A percentile compares a stretch with the other conserved stretches of the same genome.
Evolutionary conservation across 1,140 invertebrate genomes (phyloP).

Genomic region (Xylocopa sonorina): DNA sequence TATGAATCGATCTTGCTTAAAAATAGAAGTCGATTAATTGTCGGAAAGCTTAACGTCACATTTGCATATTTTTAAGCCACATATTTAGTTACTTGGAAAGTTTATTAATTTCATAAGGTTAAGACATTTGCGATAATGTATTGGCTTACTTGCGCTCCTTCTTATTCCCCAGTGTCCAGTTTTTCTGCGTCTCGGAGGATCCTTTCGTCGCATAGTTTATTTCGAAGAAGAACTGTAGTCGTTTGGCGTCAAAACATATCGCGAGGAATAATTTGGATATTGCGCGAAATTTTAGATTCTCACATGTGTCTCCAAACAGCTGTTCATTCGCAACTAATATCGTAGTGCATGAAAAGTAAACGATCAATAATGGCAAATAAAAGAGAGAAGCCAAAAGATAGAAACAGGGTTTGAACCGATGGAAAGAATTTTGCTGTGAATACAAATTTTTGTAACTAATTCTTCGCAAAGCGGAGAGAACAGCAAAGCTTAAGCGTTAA

Average conservation of each 20-base stretch:
- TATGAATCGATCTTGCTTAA: not conserved
- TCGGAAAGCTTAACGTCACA: too few species aligned
- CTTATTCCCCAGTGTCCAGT: not conserved
- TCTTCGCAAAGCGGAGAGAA: too few species aligned
- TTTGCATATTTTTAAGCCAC: not conserved
- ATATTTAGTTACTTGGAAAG: not conserved
- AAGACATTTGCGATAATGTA: too few species aligned
- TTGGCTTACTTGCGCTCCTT: slow-evolving; percentile 5
- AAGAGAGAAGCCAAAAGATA: not conserved
- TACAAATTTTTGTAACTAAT: too few species aligned
- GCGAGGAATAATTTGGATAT: slow-evolving; percentile 7
- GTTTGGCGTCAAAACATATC: slow-evolving; percentile 1
- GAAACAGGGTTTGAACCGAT: too few species aligned
- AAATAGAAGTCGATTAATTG: not conserved
- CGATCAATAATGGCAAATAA: not conserved
- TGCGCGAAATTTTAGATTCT: slow-evolving; percentile 10
- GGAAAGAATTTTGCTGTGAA: too few species aligned
- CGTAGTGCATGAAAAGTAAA: not conserved
- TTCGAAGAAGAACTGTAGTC: not conserved
- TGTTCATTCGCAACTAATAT: not conserved
- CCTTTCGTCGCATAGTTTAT: slow-evolving; percentile 27
- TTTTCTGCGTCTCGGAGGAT: not conserved
- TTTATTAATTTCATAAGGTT: not conserved
- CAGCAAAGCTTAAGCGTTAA: too few species aligned
- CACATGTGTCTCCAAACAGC: slow-evolving; percentile 4